Evolutionary conservation across 2,797 vertebrate genomes (phyloP).

Genomic region (Coranthus polyacanthus): DNA sequence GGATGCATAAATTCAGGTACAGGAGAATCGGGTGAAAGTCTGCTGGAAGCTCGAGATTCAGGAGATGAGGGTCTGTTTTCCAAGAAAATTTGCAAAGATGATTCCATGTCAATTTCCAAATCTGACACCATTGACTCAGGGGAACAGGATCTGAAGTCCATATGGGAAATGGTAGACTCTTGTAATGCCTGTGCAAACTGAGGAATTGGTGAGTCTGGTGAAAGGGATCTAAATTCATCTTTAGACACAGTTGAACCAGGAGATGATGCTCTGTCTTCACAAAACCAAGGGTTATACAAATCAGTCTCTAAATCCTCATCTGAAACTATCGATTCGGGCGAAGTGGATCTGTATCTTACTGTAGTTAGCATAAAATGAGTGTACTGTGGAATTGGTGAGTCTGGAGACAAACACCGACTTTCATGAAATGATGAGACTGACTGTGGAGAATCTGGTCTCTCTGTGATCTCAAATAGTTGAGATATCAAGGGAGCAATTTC

Average conservation of each 20-base stretch:
- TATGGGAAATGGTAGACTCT: background rate
- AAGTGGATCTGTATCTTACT: slow-evolving; percentile 34
- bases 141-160: slow-evolving; percentile 52
- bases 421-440: slow-evolving; percentile 36
- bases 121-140: slow-evolving; percentile 66
- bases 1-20: slow-evolving; percentile 43
- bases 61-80: slow-evolving; percentile 58
- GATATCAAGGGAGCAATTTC: slow-evolving; percentile 36
- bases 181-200: slow-evolving; percentile 18
- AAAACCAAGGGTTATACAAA: slow-evolving; percentile 40
- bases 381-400: slow-evolving; percentile 64
- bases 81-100: slow-evolving; percentile 1
- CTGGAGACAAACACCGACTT: slow-evolving; percentile 46
- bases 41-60: slow-evolving; percentile 38
- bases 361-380: background rate
- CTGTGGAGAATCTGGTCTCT: slow-evolving; percentile 49
- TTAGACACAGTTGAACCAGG: slow-evolving; percentile 46
- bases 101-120: slow-evolving; percentile 32
- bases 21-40: slow-evolving; percentile 65
- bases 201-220: slow-evolving; percentile 67
- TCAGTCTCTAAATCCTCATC: slow-evolving; percentile 49
- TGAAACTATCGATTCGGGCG: slow-evolving; percentile 47
- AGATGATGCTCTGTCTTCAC: slow-evolving; percentile 59
- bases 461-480: slow-evolving; percentile 23
- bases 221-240: slow-evolving; percentile 43